Conservation (phyloP, 2,888 invertebrate genomes). For the Cheilosia vulpina region DNA sequence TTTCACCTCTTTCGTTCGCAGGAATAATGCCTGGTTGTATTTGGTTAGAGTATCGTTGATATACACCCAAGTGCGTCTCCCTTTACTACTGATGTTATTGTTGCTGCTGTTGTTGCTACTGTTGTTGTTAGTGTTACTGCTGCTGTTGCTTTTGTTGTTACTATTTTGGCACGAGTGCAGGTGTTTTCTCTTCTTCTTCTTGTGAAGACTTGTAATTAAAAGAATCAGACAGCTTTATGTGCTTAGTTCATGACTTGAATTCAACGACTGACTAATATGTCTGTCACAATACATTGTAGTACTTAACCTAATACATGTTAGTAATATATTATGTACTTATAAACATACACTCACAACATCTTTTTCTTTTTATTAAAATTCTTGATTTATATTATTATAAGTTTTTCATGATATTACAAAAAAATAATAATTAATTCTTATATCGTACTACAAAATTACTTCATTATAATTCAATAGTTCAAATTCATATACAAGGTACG, state of each 20-base stretch:
- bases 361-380: neutral
- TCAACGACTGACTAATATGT: neutral
- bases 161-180: no score
- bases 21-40: no score
- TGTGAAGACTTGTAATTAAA: conserved; percentile 7
- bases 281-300: neutral
- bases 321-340: neutral
- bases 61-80: no score
- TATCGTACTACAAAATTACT: neutral
- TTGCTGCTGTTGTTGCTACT: no score
- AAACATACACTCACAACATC: conserved; percentile 2
- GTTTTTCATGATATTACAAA: conserved; percentile 3
- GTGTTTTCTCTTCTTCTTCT: no score
- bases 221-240: neutral
- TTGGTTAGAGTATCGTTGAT: no score
- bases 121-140: no score
- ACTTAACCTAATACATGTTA: neutral
- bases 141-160: no score
- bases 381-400: neutral
- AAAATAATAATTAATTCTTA: neutral
- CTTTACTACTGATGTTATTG: no score
- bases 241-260: neutral
- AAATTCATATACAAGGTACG: conserved; percentile 13
- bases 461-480: neutral
- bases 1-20: no score